Evolutionary conservation across 2,113 vertebrate species (phyloP).

Genomic region (Cricetomys ansorgei): DNA sequence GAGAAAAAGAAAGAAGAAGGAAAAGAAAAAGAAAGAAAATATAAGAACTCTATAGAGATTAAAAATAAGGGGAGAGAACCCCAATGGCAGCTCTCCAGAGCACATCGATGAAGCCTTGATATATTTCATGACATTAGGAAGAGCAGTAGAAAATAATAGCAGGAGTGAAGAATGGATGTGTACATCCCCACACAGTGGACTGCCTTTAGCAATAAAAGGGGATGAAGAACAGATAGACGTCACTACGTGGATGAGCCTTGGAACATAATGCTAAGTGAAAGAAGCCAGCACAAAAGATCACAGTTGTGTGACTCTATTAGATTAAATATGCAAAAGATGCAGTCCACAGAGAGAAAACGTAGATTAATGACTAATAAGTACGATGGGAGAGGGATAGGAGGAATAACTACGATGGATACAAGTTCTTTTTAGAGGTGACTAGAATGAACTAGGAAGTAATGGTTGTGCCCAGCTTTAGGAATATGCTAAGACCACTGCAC

Average conservation of each 20-base stretch:
- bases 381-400: neutral
- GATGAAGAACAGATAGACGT: neutral
- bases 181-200: neutral
- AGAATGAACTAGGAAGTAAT: neutral
- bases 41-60: neutral
- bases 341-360: neutral
- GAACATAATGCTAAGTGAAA: neutral
- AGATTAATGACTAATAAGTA: neutral
- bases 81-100: neutral
- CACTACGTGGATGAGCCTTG: neutral
- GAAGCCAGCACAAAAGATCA: neutral
- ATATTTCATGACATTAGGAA: neutral
- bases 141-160: neutral
- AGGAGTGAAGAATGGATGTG: neutral
- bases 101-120: neutral
- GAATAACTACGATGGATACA: neutral
- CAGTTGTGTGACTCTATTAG: neutral
- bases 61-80: neutral
- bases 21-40: neutral
- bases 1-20: fast-evolving
- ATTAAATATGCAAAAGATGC: neutral
- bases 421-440: neutral
- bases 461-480: neutral
- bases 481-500: neutral
- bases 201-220: constrained; percentile 21